Evolutionary conservation across 30 jellyfish, hydroid and myxozoan species (phyloP), one percentile per base, ranked within the genome.

Genomic region (Phacellophora camtschatica): DNA sequence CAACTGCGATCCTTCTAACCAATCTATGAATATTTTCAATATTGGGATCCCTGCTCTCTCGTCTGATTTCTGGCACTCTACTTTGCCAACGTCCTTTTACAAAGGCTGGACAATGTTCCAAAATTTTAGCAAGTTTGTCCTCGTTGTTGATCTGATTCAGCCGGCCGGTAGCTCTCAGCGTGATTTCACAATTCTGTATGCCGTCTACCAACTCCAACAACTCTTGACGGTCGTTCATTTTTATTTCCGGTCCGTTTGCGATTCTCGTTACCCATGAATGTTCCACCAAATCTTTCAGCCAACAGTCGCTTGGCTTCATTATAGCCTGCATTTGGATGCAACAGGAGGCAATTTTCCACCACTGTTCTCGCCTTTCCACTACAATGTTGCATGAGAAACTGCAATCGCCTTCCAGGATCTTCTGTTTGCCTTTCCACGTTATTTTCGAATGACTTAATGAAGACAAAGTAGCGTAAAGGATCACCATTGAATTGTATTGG

Each of bases 201-300:
- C 39, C 82, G 39, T 64, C 71, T 5, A 59, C 77, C 23, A 64
- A 64, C 16, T 32, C 57, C 32, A 25, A 59, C 1, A 29, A 46
- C 12, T 66, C 82, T 18, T 67, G 68, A 36, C 66, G 58, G 39
- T 67, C 82, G 1, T 46, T 46, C n/a, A 67, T 19, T 37, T 67
- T 67, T 37, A 67, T 36, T 0, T 19, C 0, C 22, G 82, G 58
- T 4, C 82, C 82, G 35, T 67, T 29, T 23, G 71, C n/a, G 42
- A 29, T 29, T 29, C 23, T 56, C n/a, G 30, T 67, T 8, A 37
- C 31, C 77, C 77, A 64, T 30, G 65, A 66, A 66, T 23, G 22
- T 69, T 72, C 63, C 59, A 22, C 89, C 89, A 58, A 58, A 58
- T 61, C 89, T 77, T 62, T 77, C 89, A 19, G 77, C 68, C 16